Percentiles rank a stretch among this genome's conserved stretches.
phyloP scores from a whole-genome alignment of 2,797 vertebrate species.

The Orientallactaga sibirica region DNA sequence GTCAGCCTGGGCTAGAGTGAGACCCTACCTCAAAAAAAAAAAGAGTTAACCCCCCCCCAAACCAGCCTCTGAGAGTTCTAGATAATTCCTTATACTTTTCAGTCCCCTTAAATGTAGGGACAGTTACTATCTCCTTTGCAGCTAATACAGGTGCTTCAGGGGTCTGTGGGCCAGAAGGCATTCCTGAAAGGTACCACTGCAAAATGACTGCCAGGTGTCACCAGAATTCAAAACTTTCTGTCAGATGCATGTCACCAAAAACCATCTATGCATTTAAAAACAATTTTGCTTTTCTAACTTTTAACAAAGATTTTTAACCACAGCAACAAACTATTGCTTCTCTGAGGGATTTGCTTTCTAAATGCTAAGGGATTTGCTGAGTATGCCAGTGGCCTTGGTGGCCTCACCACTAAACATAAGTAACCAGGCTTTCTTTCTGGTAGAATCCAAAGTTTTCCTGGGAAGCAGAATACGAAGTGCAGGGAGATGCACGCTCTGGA shows the following conservation, averaged over 20 bases:
- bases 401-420: conserved; percentile 31
- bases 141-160: background rate
- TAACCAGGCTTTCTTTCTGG: background rate
- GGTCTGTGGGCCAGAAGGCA: background rate
- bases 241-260: conserved; percentile 20
- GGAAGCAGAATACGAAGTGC: background rate
- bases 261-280: conserved; percentile 26
- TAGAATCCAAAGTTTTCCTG: background rate
- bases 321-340: conserved; percentile 44
- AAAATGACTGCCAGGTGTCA: conserved; percentile 10
- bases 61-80: background rate
- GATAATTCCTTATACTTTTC: background rate
- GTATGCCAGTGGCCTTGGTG: background rate
- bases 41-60: background rate
- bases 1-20: too few relatives aligned
- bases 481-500: background rate
- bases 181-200: background rate
- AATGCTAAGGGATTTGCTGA: conserved; percentile 50
- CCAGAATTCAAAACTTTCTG: background rate
- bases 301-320: conserved; percentile 1
- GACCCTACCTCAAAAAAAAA: background rate
- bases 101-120: background rate
- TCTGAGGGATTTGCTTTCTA: background rate
- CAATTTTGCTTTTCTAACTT: conserved; percentile 18
- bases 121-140: background rate